Evolutionary conservation across 2,888 invertebrate species (phyloP).

Genomic region (Tenthredo mesomela): DNA sequence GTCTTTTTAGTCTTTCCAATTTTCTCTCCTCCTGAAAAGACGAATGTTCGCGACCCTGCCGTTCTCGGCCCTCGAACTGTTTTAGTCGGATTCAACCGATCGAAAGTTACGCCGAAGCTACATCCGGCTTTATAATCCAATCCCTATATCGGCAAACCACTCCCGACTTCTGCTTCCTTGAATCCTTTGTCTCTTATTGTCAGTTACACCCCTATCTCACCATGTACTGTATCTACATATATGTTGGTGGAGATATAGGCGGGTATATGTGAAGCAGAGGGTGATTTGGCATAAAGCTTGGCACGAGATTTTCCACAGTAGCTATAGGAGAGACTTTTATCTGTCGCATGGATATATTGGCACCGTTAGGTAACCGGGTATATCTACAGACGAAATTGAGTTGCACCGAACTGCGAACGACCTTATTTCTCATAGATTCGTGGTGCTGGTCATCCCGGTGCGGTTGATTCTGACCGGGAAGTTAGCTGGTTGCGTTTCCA

Average conservation of each 20-base stretch:
- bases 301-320: conserved; percentile 27
- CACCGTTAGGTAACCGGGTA: conserved; percentile 26
- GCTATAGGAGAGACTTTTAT: conserved; percentile 41
- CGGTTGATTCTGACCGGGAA: conserved; percentile 48
- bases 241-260: not conserved
- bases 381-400: conserved; percentile 66
- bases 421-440: conserved; percentile 54
- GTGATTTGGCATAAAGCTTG: conserved; percentile 51
- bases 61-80: conserved; percentile 54
- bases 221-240: not conserved
- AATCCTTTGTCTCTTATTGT: conserved; percentile 47
- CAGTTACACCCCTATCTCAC: conserved; percentile 4
- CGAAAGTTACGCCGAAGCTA: conserved; percentile 14
- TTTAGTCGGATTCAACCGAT: conserved; percentile 41
- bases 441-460: conserved; percentile 47
- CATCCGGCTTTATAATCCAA: conserved; percentile 52
- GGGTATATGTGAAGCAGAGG: not conserved
- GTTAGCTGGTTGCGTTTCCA: conserved; percentile 49
- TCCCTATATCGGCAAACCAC: conserved; percentile 26
- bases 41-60: conserved; percentile 19
- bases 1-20: conserved; percentile 37
- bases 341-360: conserved; percentile 47
- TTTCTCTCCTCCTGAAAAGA: conserved; percentile 17
- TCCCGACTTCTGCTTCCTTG: conserved; percentile 25
- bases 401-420: conserved; percentile 69